Evolutionary conservation across 1,140 invertebrate genomes (phyloP), one percentile per base, ranked within the genome.

Genomic region (Cotesia glomerata): DNA sequence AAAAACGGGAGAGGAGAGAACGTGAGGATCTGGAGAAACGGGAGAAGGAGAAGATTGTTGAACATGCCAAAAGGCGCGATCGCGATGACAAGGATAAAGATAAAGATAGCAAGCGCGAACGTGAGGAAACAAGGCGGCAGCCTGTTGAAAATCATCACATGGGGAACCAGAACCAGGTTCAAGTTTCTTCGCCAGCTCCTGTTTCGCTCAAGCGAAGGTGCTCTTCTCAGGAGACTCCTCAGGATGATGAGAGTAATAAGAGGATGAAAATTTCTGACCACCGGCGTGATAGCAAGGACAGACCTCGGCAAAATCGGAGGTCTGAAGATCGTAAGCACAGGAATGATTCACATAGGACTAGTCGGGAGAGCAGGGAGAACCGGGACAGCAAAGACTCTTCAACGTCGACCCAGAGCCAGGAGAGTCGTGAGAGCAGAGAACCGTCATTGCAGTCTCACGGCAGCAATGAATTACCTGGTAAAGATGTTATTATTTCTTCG

Each of bases 261-360:
- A 5, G 92, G 70, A 89, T 90, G 75, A 94, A 93, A 79, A 88
- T 91, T 69, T 75, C 88, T 0, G 90, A 91, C 4, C 87, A 89
- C 75, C 86, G 93, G 35, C 88, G 92, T 45, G 93, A 94, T 77
- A 93, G 92, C 56, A 94, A 94, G 85, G 93, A 95, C 70, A 88
- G 88, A 74, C 80, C 83, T 5, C 79, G 86, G 71, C 85, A 84
- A 64, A 86, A 86, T 49, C 75, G 86, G 3, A 81, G 81, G 35
- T 87, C 85, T 0, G 86, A 87, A 66, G 86, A 88, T 52, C 77
- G 86, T 0, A 88, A 87, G 67, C 86, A 86, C 35, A 77, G 85
- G 1, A 86, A 83, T 61, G 85, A 85, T 39, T 82, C 82, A 8
- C 86, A 87, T 72, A 74, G 85, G 34, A 80, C 81, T 4, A 86